Evolutionary conservation across 2,888 invertebrate species (phyloP).

Genomic region (Drosophila limbata): DNA sequence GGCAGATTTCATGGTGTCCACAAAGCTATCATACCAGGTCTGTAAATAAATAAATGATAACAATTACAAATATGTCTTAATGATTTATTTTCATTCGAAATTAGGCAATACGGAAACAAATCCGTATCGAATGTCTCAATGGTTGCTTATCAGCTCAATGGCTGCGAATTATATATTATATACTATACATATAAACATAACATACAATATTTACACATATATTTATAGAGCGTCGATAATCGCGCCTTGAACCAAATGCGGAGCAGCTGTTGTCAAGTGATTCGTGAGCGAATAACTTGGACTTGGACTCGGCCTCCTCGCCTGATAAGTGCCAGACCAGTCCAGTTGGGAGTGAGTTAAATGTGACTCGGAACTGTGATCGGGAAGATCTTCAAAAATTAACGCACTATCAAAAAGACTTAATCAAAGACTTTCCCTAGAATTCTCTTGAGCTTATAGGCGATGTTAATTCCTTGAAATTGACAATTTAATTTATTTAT

Average conservation of each 20-base stretch:
- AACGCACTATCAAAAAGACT: background rate
- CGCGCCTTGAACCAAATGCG: conserved; percentile 44
- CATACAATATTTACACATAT: conserved; percentile 5
- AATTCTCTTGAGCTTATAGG: background rate
- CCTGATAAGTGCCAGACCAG: conserved; percentile 34
- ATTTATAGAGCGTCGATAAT: conserved; percentile 40
- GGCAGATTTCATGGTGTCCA: conserved; percentile 89
- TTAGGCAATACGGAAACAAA: conserved; percentile 53
- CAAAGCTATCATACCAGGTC: conserved; percentile 90
- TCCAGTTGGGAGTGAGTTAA: conserved; percentile 25
- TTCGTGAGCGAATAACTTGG: conserved; percentile 20
- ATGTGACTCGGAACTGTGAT: background rate
- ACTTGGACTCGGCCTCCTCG: conserved; percentile 46
- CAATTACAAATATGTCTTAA: conserved; percentile 1
- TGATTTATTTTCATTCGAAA: conserved; percentile 10
- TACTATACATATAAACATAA: conserved; percentile 10
- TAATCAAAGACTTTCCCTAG: background rate
- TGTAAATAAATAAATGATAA: conserved; percentile 78
- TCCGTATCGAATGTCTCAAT: conserved; percentile 23
- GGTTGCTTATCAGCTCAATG: conserved; percentile 51
- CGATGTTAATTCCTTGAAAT: background rate
- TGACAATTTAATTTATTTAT: too few species aligned
- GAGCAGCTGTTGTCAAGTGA: conserved; percentile 47
- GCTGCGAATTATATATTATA: conserved; percentile 8
- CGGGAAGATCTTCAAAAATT: background rate